Evolutionary conservation across 2,113 vertebrate genomes (phyloP), one percentile per base, ranked within the genome.

Genomic region (Empidonax alnorum): DNA sequence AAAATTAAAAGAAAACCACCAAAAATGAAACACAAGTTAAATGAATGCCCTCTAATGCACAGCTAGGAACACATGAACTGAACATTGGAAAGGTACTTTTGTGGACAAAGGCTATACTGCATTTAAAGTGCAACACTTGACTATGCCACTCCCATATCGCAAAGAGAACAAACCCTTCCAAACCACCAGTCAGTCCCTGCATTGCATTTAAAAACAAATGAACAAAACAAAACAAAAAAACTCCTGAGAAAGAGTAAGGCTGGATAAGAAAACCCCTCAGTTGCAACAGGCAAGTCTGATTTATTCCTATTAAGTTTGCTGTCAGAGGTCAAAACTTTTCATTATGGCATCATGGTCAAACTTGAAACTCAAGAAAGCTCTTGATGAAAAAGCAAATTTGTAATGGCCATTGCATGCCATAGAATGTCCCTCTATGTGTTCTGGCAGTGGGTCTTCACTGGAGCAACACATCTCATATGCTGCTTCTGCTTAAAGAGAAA

Each of bases 291-390:
- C 52, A 89, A 94, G 73, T 93, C 84, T 96, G 52, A 94, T 73
- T 85, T 94, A 76, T 49, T 93, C n/a, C 6, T 73, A 88, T 3
- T 16, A 89, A 18, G 58, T 63, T 30, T 91, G 92, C 75, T 85
- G 73, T 99, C 97, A 99, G 94, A 98, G 98, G 95, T 99, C 98
- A 91, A 99, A 99, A 98, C 97, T 99, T 96, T 98, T 99, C 99
- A 99, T 99, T 97, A 99, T 99, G 95, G 99, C 99, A 77, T 99
- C 99, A 91, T 98, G 98, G 97, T 99, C 99, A 88, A 99, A 99
- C 96, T 97, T 99, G 97, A 99, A 99, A 96, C 98, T 99, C 96
- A 99, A 98, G 96, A 99, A 99, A 86, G 99, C 97, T 96, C 97
- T 98, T 61, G 99, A 99, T 79, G 99, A 99, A 66, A 98, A 97